These are phyloP conservation scores for Aratinga solstitialis DNA, from an alignment of 2,797 vertebrate species.

Conservation along the genomic window DNA sequence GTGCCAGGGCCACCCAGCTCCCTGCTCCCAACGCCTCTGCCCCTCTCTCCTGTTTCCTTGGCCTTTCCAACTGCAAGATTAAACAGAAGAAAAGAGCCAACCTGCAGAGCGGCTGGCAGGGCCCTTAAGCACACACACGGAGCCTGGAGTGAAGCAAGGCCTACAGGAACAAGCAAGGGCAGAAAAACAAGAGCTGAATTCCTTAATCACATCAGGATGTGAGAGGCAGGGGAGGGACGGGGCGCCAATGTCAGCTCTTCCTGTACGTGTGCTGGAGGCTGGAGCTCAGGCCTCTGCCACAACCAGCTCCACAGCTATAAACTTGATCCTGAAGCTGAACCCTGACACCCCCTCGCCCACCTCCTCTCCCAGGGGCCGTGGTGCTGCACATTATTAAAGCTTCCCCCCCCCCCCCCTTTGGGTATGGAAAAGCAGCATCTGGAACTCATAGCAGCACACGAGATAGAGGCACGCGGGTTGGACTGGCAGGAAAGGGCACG, in stretches of 20 bases:
- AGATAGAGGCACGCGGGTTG: conserved; percentile 62
- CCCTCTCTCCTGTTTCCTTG: conserved; percentile 63
- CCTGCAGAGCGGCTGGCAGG: conserved; percentile 65
- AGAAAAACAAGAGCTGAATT: conserved; percentile 83
- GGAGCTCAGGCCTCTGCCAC: conserved; percentile 71
- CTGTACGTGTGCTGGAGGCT: conserved; percentile 84
- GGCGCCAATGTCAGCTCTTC: conserved; percentile 83
- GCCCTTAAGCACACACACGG: conserved; percentile 50
- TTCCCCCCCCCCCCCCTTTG: not conserved
- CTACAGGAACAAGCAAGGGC: conserved; percentile 82
- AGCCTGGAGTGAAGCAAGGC: conserved; percentile 75
- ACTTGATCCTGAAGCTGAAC: conserved; percentile 88
- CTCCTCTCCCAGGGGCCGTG: conserved; percentile 59
- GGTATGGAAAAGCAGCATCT: conserved; percentile 77
- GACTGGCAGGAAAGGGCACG: conserved; percentile 76
- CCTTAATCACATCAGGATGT: conserved; percentile 88
- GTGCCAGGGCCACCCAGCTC: conserved; percentile 68
- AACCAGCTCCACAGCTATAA: conserved; percentile 81
- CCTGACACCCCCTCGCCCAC: conserved; percentile 78
- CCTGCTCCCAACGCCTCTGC: conserved; percentile 69
- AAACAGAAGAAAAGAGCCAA: conserved; percentile 65
- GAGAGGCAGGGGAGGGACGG: conserved; percentile 76
- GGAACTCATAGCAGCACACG: conserved; percentile 72
- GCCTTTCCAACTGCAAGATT: conserved; percentile 60
- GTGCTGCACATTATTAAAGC: conserved; percentile 73